phyloP scores from a whole-genome alignment of 2,888 invertebrate genomes.

The Atherix ibis region DNA sequence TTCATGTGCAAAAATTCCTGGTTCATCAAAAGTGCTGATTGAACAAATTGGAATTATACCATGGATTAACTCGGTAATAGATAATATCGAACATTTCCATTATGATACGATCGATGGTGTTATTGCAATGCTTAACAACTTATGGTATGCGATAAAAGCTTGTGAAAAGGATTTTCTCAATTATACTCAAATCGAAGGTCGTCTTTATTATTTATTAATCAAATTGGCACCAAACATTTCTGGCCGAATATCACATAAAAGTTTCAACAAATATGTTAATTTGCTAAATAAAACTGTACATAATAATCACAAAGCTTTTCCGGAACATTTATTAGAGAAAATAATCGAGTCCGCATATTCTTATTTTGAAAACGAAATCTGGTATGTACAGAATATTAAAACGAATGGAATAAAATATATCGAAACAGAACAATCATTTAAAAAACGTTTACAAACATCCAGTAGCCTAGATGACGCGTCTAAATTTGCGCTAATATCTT shows the following conservation, averaged over 20 bases:
- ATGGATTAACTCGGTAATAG: conserved; percentile 42
- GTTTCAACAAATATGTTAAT: conserved; percentile 23
- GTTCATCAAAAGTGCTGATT: conserved; percentile 47
- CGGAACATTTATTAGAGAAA: conserved; percentile 16
- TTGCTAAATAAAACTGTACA: conserved; percentile 22
- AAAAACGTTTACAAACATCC: no score
- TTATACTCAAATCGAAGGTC: conserved; percentile 18
- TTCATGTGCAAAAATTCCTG: conserved; percentile 44
- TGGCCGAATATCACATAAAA: conserved; percentile 20
- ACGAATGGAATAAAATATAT: conserved; percentile 20
- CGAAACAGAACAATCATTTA: conserved; percentile 18
- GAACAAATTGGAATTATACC: conserved; percentile 52
- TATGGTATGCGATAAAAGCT: conserved; percentile 26
- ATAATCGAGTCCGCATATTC: conserved; percentile 23
- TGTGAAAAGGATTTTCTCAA: conserved; percentile 20
- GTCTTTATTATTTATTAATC: conserved; percentile 21
- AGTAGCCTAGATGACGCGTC: no score
- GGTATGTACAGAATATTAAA: conserved; percentile 19
- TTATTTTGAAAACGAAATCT: conserved; percentile 19
- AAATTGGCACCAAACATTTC: conserved; percentile 22
- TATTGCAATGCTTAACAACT: conserved; percentile 26
- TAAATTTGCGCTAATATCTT: no score
- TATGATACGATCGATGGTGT: conserved; percentile 30
- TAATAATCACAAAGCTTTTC: conserved; percentile 15
- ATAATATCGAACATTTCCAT: conserved; percentile 26